phyloP scores from a whole-genome alignment of 2,797 vertebrate genomes.

The Phalanger gymnotis region DNA sequence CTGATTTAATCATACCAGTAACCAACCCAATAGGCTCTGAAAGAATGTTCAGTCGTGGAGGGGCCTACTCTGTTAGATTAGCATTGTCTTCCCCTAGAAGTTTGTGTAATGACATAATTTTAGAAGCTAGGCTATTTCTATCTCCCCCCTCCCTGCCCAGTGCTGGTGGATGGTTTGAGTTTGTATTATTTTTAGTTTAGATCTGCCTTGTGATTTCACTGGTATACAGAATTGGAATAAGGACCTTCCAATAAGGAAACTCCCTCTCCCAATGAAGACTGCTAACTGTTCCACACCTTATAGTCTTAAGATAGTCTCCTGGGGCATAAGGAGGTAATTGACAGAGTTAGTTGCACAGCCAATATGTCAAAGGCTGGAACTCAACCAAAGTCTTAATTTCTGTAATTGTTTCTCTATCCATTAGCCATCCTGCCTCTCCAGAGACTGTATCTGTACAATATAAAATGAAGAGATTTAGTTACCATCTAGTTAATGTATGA shows the following conservation, averaged over 20 bases:
- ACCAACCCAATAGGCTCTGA: neutral
- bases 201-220: neutral
- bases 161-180: neutral
- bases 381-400: neutral
- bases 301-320: neutral
- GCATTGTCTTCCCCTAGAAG: neutral
- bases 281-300: neutral
- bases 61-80: neutral
- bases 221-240: neutral
- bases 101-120: neutral
- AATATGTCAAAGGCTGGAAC: neutral
- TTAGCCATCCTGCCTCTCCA: neutral
- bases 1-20: neutral
- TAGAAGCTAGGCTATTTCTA: neutral
- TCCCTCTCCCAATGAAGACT: neutral
- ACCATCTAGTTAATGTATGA: neutral
- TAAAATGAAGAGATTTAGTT: neutral
- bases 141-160: neutral
- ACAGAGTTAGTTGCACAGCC: neutral
- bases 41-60: neutral
- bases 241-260: neutral
- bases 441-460: neutral
- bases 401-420: neutral
- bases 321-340: neutral
- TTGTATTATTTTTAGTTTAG: neutral